Evolutionary conservation across 2,113 vertebrate genomes (phyloP).

Genomic region (Rhombomys opimus): DNA sequence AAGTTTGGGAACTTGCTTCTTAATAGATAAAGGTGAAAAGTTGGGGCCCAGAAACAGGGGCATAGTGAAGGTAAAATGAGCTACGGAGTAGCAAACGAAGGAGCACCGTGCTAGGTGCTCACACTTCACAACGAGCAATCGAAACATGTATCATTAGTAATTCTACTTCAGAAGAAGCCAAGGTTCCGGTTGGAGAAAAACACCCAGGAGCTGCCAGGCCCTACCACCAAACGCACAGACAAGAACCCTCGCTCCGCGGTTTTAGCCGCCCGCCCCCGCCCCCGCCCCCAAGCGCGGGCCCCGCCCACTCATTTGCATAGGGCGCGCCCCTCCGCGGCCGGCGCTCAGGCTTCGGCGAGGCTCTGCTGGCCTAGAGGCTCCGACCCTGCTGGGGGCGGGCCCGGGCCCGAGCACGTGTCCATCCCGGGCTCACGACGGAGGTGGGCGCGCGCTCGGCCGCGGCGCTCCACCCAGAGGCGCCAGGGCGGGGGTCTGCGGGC

Average conservation of each 20-base stretch:
- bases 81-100: neutral
- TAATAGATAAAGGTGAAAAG: neutral
- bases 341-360: neutral
- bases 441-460: neutral
- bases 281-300: neutral
- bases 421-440: neutral
- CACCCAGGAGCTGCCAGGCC: accelerated
- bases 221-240: accelerated
- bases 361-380: too few species aligned
- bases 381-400: accelerated
- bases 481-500: neutral
- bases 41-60: neutral
- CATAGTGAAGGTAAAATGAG: neutral
- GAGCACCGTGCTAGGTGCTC: neutral
- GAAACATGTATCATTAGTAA: too few species aligned
- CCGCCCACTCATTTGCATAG: constrained; percentile 55
- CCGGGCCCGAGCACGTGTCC: constrained; percentile 8
- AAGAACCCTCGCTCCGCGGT: neutral
- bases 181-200: neutral
- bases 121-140: neutral
- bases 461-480: constrained; percentile 42
- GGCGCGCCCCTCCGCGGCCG: neutral
- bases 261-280: constrained; percentile 38
- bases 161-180: neutral
- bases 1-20: neutral